These are phyloP conservation scores for Phycodurus eques DNA, from an alignment of 2,113 vertebrate genomes.

Conservation along the genomic window DNA sequence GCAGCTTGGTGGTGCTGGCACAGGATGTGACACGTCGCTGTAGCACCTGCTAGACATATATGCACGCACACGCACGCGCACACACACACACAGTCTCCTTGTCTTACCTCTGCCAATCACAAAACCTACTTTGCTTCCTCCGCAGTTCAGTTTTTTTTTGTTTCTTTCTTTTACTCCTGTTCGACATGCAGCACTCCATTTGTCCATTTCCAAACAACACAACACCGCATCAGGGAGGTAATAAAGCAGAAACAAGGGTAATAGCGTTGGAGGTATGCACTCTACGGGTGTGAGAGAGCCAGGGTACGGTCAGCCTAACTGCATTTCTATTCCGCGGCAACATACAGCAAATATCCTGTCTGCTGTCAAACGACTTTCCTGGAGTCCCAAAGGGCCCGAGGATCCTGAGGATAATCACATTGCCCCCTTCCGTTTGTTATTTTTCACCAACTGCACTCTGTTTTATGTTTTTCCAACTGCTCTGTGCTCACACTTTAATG, in stretches of 20 bases:
- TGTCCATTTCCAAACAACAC: constrained; percentile 51
- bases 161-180: constrained; percentile 13
- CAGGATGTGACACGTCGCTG: constrained; percentile 38
- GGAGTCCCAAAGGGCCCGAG: constrained; percentile 46
- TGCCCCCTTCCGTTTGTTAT: constrained; percentile 20
- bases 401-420: constrained; percentile 37
- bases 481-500: constrained; percentile 16
- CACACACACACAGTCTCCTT: constrained; percentile 10
- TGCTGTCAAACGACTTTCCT: constrained; percentile 61
- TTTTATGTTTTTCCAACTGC: constrained; percentile 27
- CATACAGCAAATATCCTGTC: constrained; percentile 57
- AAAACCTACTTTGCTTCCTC: constrained; percentile 19
- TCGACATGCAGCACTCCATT: constrained; percentile 43
- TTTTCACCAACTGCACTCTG: constrained; percentile 22
- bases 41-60: constrained; percentile 28
- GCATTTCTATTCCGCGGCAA: constrained; percentile 55
- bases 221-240: constrained; percentile 57
- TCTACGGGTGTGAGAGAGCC: constrained; percentile 9
- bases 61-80: constrained; percentile 28
- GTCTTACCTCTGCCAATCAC: constrained; percentile 43
- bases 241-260: constrained; percentile 61
- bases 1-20: constrained; percentile 39
- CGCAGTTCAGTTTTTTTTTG: constrained; percentile 6
- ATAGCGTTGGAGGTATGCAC: constrained; percentile 30
- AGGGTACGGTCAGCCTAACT: constrained; percentile 36